A percentile compares a stretch with the other conserved stretches of the same genome.
Conservation (phyloP, 2,888 invertebrate genomes). For the Thymelicus lineola region DNA sequence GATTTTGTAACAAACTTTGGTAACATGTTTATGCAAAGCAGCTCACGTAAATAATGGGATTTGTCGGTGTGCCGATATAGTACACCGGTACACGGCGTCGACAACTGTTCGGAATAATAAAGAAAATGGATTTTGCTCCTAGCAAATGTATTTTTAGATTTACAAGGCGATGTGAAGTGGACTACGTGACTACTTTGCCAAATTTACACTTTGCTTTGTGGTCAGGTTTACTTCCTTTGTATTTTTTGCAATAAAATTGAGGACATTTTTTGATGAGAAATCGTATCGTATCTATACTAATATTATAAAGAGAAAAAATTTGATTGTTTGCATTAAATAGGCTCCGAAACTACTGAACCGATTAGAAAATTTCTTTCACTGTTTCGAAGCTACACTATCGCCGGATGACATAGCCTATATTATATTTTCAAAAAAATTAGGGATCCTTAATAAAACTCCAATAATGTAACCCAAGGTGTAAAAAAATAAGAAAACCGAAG, state of each 20-base stretch:
- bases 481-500: too few relatives aligned
- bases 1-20: slow-evolving; percentile 21
- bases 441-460: too few relatives aligned
- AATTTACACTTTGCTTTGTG: slow-evolving; percentile 8
- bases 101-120: slow-evolving; percentile 22
- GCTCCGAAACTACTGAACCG: too few relatives aligned
- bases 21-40: slow-evolving; percentile 17
- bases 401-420: too few relatives aligned
- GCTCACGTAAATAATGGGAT: slow-evolving; percentile 29
- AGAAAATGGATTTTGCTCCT: slow-evolving; percentile 24
- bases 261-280: background rate
- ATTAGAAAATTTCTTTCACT: too few relatives aligned
- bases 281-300: too few relatives aligned
- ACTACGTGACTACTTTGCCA: slow-evolving; percentile 16
- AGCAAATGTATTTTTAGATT: slow-evolving; percentile 27
- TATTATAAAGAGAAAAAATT: too few relatives aligned
- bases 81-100: slow-evolving; percentile 9
- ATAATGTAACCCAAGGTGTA: too few relatives aligned
- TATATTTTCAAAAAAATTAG: too few relatives aligned
- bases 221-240: background rate
- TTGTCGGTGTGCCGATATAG: slow-evolving; percentile 12
- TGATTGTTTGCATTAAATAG: too few relatives aligned
- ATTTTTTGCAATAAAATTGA: slow-evolving; percentile 1
- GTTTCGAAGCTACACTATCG: too few relatives aligned
- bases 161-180: slow-evolving; percentile 11